phyloP scores from a whole-genome alignment of 2,888 invertebrate species.

The Drosophila pullipes region DNA sequence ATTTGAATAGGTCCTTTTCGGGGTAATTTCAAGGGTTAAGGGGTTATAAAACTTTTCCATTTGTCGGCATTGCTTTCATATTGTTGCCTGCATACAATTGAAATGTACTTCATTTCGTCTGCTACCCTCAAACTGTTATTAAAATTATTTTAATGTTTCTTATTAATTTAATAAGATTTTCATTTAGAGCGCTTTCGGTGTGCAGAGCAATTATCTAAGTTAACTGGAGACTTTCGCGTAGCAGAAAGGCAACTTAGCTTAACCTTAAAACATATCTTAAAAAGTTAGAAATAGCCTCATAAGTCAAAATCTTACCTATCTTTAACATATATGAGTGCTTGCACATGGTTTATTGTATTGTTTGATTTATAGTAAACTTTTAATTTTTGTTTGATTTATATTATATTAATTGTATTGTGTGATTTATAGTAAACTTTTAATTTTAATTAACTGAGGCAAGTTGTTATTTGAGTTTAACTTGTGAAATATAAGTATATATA shows the following conservation, averaged over 20 bases:
- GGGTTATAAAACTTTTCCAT: conserved; percentile 64
- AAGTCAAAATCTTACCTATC: background rate
- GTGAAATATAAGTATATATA: no score
- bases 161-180: background rate
- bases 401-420: background rate
- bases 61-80: conserved; percentile 22
- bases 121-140: background rate
- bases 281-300: background rate
- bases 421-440: background rate
- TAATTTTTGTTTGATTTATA: no score
- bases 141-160: background rate
- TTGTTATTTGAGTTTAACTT: background rate
- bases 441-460: background rate
- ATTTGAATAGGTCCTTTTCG: background rate
- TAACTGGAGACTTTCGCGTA: background rate
- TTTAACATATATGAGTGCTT: background rate
- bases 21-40: conserved; percentile 17
- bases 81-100: background rate
- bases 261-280: background rate
- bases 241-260: background rate
- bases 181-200: background rate
- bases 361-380: background rate
- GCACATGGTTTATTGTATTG: background rate
- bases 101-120: background rate
- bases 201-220: background rate